These are phyloP conservation scores for Dromas ardeola DNA, from an alignment of 2,113 vertebrate species.

Conservation along the genomic window DNA sequence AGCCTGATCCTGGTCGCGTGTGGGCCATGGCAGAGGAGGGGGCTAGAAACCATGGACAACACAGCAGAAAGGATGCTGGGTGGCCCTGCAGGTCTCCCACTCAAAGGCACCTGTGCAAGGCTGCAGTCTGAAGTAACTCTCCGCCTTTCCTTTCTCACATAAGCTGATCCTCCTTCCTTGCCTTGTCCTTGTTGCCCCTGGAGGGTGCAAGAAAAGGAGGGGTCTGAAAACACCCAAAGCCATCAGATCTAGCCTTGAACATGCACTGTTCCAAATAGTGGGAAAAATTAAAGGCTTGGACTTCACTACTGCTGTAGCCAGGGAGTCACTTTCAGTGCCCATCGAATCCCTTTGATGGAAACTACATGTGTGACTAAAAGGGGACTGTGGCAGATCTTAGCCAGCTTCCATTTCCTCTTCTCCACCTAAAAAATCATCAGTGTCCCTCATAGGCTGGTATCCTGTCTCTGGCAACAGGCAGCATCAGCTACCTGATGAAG, in stretches of 20 bases:
- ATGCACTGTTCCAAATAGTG: neutral
- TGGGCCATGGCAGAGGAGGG: fast-evolving
- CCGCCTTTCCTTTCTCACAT: neutral
- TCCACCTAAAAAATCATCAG: neutral
- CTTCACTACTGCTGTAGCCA: neutral
- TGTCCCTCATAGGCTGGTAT: neutral
- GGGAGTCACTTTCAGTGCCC: neutral
- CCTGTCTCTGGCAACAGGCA: neutral
- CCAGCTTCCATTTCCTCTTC: neutral
- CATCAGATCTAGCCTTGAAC: neutral
- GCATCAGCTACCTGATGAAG: neutral
- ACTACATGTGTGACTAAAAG: neutral
- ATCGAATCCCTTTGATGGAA: neutral
- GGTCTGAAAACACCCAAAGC: neutral
- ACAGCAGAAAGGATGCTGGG: neutral
- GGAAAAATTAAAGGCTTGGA: neutral
- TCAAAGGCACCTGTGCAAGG: neutral
- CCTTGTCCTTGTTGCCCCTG: neutral
- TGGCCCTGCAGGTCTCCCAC: neutral
- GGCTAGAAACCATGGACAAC: neutral
- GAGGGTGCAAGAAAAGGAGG: fast-evolving
- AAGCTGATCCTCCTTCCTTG: neutral
- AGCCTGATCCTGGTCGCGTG: fast-evolving
- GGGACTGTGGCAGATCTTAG: neutral
- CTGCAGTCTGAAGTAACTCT: neutral